Evolutionary conservation across 2,888 invertebrate species (phyloP).

Genomic region (Pollenia angustigena): DNA sequence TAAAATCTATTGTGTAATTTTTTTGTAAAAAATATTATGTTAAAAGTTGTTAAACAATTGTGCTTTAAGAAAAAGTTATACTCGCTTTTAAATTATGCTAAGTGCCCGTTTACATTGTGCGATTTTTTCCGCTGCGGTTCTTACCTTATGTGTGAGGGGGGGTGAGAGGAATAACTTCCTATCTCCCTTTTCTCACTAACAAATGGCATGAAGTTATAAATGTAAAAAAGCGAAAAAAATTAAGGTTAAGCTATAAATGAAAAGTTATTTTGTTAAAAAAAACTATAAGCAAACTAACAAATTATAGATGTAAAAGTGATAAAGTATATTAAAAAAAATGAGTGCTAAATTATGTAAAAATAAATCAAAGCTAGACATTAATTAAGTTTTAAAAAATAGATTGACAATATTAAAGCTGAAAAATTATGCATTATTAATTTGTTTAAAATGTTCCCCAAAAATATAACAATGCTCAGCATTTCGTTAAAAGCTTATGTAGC

Average conservation of each 20-base stretch:
- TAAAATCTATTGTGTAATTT: too few species aligned
- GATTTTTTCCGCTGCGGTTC: too few species aligned
- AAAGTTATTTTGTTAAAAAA: constrained; percentile 30
- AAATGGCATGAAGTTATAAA: neutral
- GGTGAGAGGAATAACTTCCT: too few species aligned
- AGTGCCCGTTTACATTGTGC: too few species aligned
- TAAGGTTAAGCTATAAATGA: neutral
- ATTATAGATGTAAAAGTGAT: constrained; percentile 5
- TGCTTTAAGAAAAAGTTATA: too few species aligned
- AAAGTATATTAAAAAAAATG: constrained; percentile 4
- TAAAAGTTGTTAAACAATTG: too few species aligned
- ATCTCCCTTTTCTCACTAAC: too few species aligned
- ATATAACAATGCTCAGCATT: neutral
- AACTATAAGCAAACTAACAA: neutral
- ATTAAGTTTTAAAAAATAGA: constrained; percentile 1
- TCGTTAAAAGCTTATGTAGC: constrained; percentile 44
- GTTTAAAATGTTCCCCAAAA: constrained; percentile 19
- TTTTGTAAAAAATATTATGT: too few species aligned
- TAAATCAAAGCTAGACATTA: constrained; percentile 39
- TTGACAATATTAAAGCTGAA: constrained; percentile 16
- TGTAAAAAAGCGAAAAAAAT: constrained; percentile 1
- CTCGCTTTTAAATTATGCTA: too few species aligned
- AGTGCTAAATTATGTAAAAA: constrained; percentile 23
- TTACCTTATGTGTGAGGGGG: too few species aligned
- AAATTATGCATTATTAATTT: constrained; percentile 22